Evolutionary conservation across 2,797 vertebrate genomes (phyloP), one percentile per base, ranked within the genome.

Genomic region (Clangula hyemalis): DNA sequence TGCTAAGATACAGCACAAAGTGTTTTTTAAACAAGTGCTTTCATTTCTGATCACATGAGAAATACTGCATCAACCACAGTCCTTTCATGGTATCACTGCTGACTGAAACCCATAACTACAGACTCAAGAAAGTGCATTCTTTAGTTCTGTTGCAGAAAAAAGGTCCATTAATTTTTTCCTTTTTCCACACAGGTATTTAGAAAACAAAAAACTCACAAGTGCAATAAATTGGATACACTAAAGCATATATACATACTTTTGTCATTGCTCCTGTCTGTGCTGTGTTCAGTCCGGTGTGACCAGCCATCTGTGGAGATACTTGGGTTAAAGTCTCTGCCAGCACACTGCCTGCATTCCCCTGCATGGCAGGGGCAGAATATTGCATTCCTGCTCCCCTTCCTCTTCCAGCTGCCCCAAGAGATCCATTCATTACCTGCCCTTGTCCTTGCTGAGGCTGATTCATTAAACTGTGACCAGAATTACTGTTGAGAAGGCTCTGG

Each of bases 341-440:
- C 56, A 99, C 98, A 81, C 99, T 98, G 97, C 98, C 98, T 66
- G 98, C 97, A 97, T 98, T 96, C 57, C 97, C 97, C 92, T 99
- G 99, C 98, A 99, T 98, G 81, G 98, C 93, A 38, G 97, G 95
- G 72, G 98, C 97, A 92, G 98, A 98, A 97, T 99, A 99, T 80
- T 99, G 99, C 97, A 99, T 98, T 73, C 98, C 98, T 27, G 98
- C 97, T 51, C 98, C 99, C 58, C 99, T 98, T 96, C 99, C 99
- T 94, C 99, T 98, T 93, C 99, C 99, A 43, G 98, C 98, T 88
- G 99, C 97, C 86, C 98, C 98, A 19, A 99, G 98, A 78, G 99
- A 99, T 86, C 99, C 99, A 76, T 99, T 99, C 98, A 99, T 98
- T 96, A 99, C 99, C 97, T 99, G 99, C 66, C 98, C 98, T 94